These are phyloP conservation scores for Charanyca ferruginea DNA, from an alignment of 2,888 invertebrate genomes.

Conservation along the genomic window DNA sequence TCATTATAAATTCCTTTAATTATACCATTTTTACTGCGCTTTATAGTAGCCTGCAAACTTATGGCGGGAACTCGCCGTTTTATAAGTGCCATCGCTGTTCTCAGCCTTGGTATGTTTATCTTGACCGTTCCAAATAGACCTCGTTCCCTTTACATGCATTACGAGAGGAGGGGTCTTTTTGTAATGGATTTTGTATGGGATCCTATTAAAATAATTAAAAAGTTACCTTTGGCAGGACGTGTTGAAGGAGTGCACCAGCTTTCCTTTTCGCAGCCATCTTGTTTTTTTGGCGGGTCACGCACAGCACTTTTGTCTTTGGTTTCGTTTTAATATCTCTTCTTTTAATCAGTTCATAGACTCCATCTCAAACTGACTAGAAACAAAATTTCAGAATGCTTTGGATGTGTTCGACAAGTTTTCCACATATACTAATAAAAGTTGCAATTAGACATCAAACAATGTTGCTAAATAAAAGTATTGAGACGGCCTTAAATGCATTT, in stretches of 20 bases:
- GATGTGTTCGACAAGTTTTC: constrained; percentile 37
- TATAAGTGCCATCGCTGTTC: constrained; percentile 79
- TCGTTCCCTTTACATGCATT: constrained; percentile 49
- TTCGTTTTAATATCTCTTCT: constrained; percentile 68
- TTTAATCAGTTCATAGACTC: constrained; percentile 78
- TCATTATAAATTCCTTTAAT: constrained; percentile 88
- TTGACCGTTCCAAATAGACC: constrained; percentile 63
- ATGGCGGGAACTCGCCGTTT: constrained; percentile 76
- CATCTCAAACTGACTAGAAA: constrained; percentile 74
- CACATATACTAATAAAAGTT: constrained; percentile 7
- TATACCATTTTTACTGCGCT: constrained; percentile 86
- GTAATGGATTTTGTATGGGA: constrained; percentile 31
- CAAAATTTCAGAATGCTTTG: constrained; percentile 48
- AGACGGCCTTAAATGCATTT: neutral
- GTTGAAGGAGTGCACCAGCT: constrained; percentile 94
- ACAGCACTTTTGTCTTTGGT: constrained; percentile 86
- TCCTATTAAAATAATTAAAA: constrained; percentile 69
- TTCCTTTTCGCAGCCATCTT: constrained; percentile 94
- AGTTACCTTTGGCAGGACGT: constrained; percentile 91
- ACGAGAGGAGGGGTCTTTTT: constrained; percentile 34
- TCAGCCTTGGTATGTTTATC: constrained; percentile 80
- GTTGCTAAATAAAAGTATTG: neutral
- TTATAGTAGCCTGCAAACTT: constrained; percentile 74
- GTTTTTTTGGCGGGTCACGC: constrained; percentile 76
- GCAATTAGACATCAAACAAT: constrained; percentile 32